These are phyloP conservation scores for Nasonia longicornis DNA, from an alignment of 1,140 invertebrate genomes.

Conservation along the genomic window DNA sequence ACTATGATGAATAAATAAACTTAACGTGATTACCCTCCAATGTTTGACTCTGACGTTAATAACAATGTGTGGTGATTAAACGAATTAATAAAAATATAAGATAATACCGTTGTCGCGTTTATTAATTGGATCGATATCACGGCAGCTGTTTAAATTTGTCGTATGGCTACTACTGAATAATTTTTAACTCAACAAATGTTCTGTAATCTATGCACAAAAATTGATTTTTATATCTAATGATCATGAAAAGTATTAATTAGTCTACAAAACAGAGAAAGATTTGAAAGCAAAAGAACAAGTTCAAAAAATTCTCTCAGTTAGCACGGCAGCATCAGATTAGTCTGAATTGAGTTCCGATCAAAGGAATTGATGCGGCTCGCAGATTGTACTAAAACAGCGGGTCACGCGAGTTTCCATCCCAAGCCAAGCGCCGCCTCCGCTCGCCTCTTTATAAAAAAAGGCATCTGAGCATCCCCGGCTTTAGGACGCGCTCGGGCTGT, in stretches of 20 bases:
- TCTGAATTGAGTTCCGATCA: slow-evolving; percentile 68
- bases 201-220: neutral
- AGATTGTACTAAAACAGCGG: slow-evolving; percentile 67
- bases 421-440: slow-evolving; percentile 58
- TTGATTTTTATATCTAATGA: neutral
- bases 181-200: neutral
- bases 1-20: slow-evolving; percentile 44
- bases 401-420: slow-evolving; percentile 66
- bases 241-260: no score
- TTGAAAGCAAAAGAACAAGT: neutral
- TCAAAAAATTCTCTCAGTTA: slow-evolving; percentile 59
- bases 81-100: neutral
- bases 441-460: slow-evolving; percentile 44
- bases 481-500: slow-evolving; percentile 59
- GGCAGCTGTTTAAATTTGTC: neutral
- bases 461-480: slow-evolving; percentile 58
- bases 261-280: no score
- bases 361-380: slow-evolving; percentile 56
- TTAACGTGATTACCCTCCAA: slow-evolving; percentile 8
- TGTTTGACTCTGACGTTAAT: neutral
- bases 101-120: neutral
- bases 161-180: neutral
- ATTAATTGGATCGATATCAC: neutral
- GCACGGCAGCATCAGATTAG: slow-evolving; percentile 65
- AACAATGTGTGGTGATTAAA: neutral